phyloP scores from a whole-genome alignment of 2,113 vertebrate species.

The zebrafish (Danio rerio) region GRCz12tu NC_133198.1:30884501-30885000 shows the following conservation, averaged over 20 bases:
- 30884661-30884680: background rate
- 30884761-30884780: conserved; percentile 32
- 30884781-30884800: background rate
- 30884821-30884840: conserved; percentile 41
- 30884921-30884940: conserved; percentile 29
- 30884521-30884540: too few species aligned
- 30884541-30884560: too few species aligned
- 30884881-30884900: conserved; percentile 44
- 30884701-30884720: conserved; percentile 45
- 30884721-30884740: conserved; percentile 28
- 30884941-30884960: conserved; percentile 49
- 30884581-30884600: too few species aligned
- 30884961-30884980: conserved; percentile 22
- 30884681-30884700: conserved; percentile 8
- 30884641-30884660: background rate
- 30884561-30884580: too few species aligned
- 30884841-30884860: conserved; percentile 37
- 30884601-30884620: too few species aligned
- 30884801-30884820: conserved; percentile 11
- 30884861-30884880: conserved; percentile 39
- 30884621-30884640: too few species aligned
- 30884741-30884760: conserved; percentile 8
- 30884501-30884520: too few species aligned
- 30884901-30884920: conserved; percentile 45
- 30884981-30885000: background rate